These are phyloP conservation scores for Neotoma lepida DNA, from an alignment of 2,113 vertebrate species.

Conservation along the genomic window DNA sequence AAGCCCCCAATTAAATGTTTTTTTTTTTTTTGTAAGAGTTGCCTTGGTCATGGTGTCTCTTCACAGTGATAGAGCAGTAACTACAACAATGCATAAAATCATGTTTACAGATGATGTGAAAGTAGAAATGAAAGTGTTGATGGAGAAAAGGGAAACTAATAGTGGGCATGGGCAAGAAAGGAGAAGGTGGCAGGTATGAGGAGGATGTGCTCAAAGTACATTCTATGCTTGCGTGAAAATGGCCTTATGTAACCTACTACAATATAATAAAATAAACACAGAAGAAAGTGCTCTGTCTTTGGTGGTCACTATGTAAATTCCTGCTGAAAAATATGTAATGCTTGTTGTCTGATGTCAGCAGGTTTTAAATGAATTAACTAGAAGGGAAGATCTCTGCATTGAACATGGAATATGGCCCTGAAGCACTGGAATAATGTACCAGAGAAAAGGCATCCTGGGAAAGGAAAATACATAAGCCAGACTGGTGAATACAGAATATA, in stretches of 20 bases:
- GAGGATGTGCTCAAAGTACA: background rate
- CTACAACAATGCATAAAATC: background rate
- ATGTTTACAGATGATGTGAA: background rate
- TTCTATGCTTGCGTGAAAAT: background rate
- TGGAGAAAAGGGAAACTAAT: background rate
- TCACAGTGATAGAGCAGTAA: background rate
- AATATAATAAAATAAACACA: background rate
- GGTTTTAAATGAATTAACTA: background rate
- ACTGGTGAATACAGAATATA: background rate
- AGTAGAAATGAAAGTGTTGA: background rate
- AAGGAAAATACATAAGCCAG: background rate
- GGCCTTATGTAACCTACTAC: background rate
- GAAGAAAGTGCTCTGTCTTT: background rate
- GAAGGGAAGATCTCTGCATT: background rate
- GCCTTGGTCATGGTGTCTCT: background rate
- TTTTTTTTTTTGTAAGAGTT: background rate
- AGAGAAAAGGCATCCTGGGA: background rate
- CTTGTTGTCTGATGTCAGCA: background rate
- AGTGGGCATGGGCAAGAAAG: too few relatives aligned
- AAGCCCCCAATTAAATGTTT: background rate
- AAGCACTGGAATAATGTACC: background rate
- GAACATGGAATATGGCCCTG: background rate
- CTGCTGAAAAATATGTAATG: background rate
- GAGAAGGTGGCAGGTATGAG: background rate
- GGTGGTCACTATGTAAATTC: background rate